Evolutionary conservation across 2,797 vertebrate species (phyloP).

Genomic region (Sibirionetta formosa): DNA sequence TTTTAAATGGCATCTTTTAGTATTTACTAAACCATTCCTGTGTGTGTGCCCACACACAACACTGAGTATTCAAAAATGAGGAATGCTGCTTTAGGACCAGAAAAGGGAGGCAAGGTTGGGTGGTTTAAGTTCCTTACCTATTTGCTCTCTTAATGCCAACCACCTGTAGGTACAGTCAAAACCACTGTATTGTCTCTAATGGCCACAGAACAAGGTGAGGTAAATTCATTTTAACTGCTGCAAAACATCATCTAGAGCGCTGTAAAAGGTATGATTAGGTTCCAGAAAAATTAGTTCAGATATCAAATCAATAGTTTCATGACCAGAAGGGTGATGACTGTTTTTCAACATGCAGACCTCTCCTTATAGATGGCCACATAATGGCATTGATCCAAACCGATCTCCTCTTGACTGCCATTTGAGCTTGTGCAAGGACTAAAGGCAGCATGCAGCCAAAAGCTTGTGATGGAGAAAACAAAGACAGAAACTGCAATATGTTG

Average conservation of each 20-base stretch:
- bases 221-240: not conserved
- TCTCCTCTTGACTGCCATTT: not conserved
- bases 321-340: not conserved
- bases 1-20: not conserved
- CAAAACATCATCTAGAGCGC: not conserved
- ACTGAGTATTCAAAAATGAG: not conserved
- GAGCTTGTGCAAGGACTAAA: not conserved
- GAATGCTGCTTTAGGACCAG: not conserved
- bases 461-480: not conserved
- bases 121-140: not conserved
- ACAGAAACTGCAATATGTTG: accelerated
- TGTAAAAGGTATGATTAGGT: not conserved
- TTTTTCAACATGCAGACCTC: not conserved
- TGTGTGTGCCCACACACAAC: too few species aligned
- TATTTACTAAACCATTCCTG: not conserved
- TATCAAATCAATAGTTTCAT: not conserved
- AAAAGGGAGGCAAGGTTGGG: not conserved
- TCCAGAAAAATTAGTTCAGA: not conserved
- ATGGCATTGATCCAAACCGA: not conserved
- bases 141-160: not conserved
- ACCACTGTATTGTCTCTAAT: not conserved
- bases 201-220: not conserved
- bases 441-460: not conserved
- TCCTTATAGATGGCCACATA: not conserved
- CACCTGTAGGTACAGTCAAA: not conserved